Conservation (phyloP, 2,888 invertebrate species). For the Heteropelma amictum region DNA sequence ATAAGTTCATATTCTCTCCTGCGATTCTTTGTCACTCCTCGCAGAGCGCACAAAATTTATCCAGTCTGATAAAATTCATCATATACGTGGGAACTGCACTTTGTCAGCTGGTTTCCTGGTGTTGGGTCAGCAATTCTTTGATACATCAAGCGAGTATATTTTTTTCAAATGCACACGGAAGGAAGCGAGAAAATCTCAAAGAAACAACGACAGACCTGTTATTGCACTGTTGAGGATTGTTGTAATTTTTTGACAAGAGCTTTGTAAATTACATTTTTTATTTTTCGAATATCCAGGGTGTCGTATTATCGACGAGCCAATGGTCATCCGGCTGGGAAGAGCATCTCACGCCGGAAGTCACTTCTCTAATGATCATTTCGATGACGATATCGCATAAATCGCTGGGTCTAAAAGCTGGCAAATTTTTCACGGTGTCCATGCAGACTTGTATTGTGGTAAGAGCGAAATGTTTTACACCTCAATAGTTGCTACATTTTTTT, state of each 20-base stretch:
- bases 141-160: slow-evolving; percentile 64
- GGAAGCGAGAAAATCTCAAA: too few species aligned
- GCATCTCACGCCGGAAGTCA: slow-evolving; percentile 40
- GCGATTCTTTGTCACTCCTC: too few species aligned
- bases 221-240: background rate
- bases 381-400: slow-evolving; percentile 60
- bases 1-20: background rate
- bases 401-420: slow-evolving; percentile 62
- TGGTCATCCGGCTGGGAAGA: slow-evolving; percentile 67
- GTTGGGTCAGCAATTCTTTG: slow-evolving; percentile 68
- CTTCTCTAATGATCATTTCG: slow-evolving; percentile 59
- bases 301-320: slow-evolving; percentile 54
- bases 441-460: slow-evolving; percentile 66
- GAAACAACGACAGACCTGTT: too few species aligned
- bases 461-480: background rate
- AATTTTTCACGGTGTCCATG: slow-evolving; percentile 65
- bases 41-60: slow-evolving; percentile 64
- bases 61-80: slow-evolving; percentile 63
- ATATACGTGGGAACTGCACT: slow-evolving; percentile 65
- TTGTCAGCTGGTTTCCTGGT: slow-evolving; percentile 65
- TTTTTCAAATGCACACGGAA: too few species aligned
- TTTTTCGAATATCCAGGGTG: slow-evolving; percentile 35
- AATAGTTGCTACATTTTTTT: too few species aligned
- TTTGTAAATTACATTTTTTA: too few species aligned
- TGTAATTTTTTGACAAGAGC: too few species aligned